phyloP scores from a whole-genome alignment of 53 echinoderm and acorn worm species.

The Mesocentrotus franciscanus region DNA sequence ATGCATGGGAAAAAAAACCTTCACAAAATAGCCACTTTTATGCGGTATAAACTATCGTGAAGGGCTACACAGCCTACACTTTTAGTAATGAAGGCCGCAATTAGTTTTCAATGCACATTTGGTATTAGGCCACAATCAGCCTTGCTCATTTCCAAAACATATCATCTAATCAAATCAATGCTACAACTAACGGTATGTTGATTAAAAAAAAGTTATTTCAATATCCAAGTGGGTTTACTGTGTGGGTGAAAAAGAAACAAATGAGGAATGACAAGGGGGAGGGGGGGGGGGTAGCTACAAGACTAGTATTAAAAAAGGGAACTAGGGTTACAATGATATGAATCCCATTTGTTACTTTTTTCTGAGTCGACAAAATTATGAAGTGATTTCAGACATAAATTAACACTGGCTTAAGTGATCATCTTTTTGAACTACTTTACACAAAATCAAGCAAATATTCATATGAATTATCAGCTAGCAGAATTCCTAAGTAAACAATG shows the following conservation, averaged over 20 bases:
- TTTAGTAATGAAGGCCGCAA: no score
- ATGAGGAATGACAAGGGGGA: not conserved
- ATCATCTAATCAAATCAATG: not conserved
- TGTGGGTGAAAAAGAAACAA: not conserved
- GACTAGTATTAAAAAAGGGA: not conserved
- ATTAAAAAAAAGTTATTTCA: not conserved
- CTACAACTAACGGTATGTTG: not conserved
- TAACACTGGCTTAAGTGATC: not conserved
- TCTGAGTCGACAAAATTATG: not conserved
- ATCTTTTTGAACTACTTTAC: not conserved
- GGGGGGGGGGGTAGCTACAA: not conserved
- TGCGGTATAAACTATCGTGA: no score
- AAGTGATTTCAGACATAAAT: not conserved
- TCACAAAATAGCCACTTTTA: no score
- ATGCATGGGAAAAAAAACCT: no score
- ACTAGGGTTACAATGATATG: not conserved
- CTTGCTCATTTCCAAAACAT: not conserved
- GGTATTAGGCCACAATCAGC: not conserved
- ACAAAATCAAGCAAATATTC: not conserved
- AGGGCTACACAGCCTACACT: no score
- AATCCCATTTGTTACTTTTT: not conserved
- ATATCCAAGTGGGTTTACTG: not conserved
- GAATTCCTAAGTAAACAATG: no score
- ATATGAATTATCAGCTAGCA: no score
- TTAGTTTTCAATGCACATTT: no score